phyloP scores from a whole-genome alignment of 2,113 vertebrate genomes.

The Balaeniceps rex region DNA sequence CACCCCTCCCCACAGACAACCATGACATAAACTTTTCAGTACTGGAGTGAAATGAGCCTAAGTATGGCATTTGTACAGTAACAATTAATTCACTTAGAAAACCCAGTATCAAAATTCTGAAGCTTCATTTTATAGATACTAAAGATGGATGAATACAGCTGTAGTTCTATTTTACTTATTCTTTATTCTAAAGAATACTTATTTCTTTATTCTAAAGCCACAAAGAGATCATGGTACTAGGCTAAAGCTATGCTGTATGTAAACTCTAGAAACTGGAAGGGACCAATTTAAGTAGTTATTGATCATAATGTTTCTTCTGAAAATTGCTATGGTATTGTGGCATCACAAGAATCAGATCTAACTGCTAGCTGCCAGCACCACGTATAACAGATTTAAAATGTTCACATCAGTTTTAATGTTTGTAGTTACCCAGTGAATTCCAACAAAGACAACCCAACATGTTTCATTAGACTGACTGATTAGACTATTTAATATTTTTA shows the following conservation, averaged over 20 bases:
- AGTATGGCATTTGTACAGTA: neutral
- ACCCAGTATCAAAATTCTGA: neutral
- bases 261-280: neutral
- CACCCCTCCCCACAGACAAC: neutral
- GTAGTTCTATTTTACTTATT: neutral
- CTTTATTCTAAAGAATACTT: too few species aligned
- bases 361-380: neutral
- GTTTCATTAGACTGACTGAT: neutral
- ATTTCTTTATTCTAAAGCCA: neutral
- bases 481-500: neutral
- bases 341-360: neutral
- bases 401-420: neutral
- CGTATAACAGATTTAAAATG: neutral
- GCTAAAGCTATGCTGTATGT: neutral
- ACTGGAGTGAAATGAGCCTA: neutral
- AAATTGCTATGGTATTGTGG: neutral
- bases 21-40: neutral
- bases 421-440: neutral
- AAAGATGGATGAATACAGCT: neutral
- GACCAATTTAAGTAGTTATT: neutral
- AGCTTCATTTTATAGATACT: neutral
- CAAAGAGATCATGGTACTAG: fast-evolving
- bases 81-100: neutral
- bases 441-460: neutral
- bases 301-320: neutral